Evolutionary conservation across 2,797 vertebrate genomes (phyloP).

Genomic region (Ctenochaetus hawaiiensis): DNA sequence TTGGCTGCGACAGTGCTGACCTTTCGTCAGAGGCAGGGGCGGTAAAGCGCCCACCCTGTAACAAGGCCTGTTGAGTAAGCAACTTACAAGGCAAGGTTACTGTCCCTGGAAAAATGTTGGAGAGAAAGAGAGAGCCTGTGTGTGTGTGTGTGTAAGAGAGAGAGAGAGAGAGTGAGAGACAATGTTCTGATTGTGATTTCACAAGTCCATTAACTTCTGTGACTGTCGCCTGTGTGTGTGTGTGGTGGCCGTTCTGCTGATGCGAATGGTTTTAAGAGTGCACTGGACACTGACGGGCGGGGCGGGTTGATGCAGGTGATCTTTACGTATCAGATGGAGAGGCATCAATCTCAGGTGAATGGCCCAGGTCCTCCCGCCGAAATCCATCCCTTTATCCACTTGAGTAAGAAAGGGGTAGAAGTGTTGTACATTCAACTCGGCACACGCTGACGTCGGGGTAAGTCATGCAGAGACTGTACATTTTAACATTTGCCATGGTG

Average conservation of each 20-base stretch:
- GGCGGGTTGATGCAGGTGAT: conserved; percentile 70
- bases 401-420: conserved; percentile 41
- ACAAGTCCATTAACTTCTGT: conserved; percentile 83
- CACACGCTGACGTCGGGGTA: conserved; percentile 41
- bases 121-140: conserved; percentile 10
- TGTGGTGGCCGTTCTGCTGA: conserved; percentile 76
- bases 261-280: conserved; percentile 68
- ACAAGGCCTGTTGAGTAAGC: conserved; percentile 89
- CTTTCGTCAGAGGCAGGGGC: conserved; percentile 76
- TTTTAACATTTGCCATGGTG: conserved; percentile 62
- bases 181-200: conserved; percentile 81
- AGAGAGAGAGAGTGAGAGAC: conserved; percentile 61
- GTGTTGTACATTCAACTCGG: conserved; percentile 43
- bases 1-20: conserved; percentile 78
- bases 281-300: conserved; percentile 52
- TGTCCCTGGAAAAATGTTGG: conserved; percentile 55
- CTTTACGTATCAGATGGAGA: conserved; percentile 76
- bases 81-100: conserved; percentile 85
- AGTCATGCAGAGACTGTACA: conserved; percentile 45
- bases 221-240: conserved; percentile 22
- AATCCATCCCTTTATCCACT: conserved; percentile 50
- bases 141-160: conserved; percentile 14
- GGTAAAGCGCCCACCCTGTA: conserved; percentile 78
- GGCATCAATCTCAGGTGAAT: conserved; percentile 79
- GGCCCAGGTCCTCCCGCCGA: conserved; percentile 50